A percentile compares a stretch with the other conserved stretches of the same genome.
Conservation (phyloP, 2,888 invertebrate species). For the Buathra laborator region DNA sequence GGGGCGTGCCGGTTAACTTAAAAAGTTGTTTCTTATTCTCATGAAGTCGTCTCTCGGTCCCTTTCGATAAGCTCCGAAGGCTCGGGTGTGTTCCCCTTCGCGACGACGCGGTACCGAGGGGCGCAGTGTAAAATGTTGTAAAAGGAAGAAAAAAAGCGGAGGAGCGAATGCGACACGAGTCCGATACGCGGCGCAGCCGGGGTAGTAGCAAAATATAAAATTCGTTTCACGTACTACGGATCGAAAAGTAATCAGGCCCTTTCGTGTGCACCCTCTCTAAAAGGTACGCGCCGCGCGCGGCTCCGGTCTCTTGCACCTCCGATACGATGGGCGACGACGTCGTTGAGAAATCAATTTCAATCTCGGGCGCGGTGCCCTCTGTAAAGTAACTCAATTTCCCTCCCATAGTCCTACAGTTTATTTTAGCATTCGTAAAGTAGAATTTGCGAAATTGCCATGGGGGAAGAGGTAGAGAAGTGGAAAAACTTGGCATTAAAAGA, state of each 20-base stretch:
- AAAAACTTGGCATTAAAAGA: too few relatives aligned
- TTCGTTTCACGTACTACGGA: constrained; percentile 80
- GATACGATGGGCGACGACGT: constrained; percentile 36
- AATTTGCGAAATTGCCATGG: too few relatives aligned
- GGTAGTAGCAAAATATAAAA: constrained; percentile 60
- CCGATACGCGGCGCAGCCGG: neutral
- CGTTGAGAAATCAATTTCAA: constrained; percentile 78
- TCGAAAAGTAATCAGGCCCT: constrained; percentile 81
- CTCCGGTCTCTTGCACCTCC: constrained; percentile 6
- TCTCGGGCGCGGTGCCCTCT: constrained; percentile 70
- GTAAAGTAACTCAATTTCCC: constrained; percentile 78
- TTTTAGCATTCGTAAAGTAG: too few relatives aligned
- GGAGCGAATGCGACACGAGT: neutral
- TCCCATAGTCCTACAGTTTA: constrained; percentile 27
- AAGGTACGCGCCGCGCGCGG: constrained; percentile 66
- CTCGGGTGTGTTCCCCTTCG: too few relatives aligned
- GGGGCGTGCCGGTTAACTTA: neutral
- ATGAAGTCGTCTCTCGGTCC: neutral
- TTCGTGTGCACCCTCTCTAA: constrained; percentile 64
- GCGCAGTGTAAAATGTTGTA: neutral
- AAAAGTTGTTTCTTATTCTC: neutral
- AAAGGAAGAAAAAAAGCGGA: neutral
- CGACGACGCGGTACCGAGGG: neutral
- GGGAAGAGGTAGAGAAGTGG: too few relatives aligned
- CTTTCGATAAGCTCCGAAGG: neutral